Base-by-base conservation (phyloP, 2,888 invertebrate species). In the Pyralis farinalis region DNA sequence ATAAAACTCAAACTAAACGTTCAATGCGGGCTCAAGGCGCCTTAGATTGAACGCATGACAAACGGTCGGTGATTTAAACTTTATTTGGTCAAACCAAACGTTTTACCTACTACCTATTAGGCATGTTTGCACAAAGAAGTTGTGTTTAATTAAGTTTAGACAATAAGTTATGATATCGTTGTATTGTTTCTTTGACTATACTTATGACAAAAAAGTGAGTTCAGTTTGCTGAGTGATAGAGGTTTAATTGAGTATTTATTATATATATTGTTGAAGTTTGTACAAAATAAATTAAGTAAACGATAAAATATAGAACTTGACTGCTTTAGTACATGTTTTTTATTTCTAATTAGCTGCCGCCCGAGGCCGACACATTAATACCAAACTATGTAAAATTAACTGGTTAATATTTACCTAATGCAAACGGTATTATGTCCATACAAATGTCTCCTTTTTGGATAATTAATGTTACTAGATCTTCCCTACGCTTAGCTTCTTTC, bases 231-330 rank as follows among this genome's bases (percentile, higher is more conserved):
- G 85, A 85, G 88, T 83, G 85, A 88, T 88, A 89, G 87, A 87
- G 79, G 76, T 88, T 90, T 87, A 87, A 87, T 89, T 89, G 87
- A 89, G 78, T 89, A 90, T 87, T 87, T 88, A 89, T 86, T 88
- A 88, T 86, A 87, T 87, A 90, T 90, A 90, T 90, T 90, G 90
- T 90, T 90, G 88, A 90, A 90, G 87, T 90, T 90, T 90, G 90
- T 90, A 90, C 90, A 90, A 90, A 90, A 89, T 89, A 89, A 90
- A 89, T 85, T 90, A 90, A 90, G 90, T 90, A 90, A 88, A 90
- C 79, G 80, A 90, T 90, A 88, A 88, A 80, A 85, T 89, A 90
- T 90, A 90, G 90, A 89, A 89, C 88, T 89, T 89, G 90, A 90
- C 90, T 90, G 90, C 90, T 90, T 90, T 90, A 79, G 4, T 16